These are phyloP conservation scores for Falco peregrinus DNA, from an alignment of 2,797 vertebrate genomes.

Conservation along the genomic window DNA sequence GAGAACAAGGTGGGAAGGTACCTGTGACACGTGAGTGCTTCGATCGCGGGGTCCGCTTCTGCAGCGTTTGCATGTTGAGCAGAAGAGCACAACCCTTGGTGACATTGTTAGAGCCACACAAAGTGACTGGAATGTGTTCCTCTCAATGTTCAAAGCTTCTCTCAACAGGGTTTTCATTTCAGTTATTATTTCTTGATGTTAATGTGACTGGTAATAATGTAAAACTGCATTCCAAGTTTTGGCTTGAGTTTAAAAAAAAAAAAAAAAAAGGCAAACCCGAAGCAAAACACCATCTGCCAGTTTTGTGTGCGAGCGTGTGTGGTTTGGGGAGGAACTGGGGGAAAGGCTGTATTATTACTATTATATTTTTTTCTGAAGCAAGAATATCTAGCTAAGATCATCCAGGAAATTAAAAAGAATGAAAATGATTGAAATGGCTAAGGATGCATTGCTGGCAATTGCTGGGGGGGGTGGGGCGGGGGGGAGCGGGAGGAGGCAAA, in stretches of 20 bases:
- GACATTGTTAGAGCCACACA: background rate
- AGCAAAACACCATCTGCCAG: background rate
- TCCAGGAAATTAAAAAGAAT: background rate
- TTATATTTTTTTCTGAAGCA: background rate
- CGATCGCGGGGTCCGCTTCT: background rate
- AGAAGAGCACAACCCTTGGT: background rate
- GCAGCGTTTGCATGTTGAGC: accelerated
- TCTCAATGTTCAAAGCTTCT: background rate
- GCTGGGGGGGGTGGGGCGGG: too few species aligned
- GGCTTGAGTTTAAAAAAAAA: background rate
- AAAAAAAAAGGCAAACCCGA: background rate
- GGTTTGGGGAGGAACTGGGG: background rate
- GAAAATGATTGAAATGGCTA: background rate
- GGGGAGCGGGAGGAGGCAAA: background rate
- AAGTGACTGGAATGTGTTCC: background rate
- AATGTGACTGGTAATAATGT: background rate
- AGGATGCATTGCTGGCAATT: background rate
- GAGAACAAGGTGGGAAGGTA: background rate
- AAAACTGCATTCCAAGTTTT: background rate
- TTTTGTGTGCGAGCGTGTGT: background rate
- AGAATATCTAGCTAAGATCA: background rate
- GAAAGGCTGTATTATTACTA: background rate
- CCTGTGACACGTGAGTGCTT: background rate
- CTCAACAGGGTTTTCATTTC: accelerated
- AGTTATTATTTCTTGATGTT: background rate